Percentiles rank a stretch among this genome's conserved stretches.
Evolutionary conservation across 2,113 vertebrate genomes (phyloP).

Genomic region (Nibea coibor): DNA sequence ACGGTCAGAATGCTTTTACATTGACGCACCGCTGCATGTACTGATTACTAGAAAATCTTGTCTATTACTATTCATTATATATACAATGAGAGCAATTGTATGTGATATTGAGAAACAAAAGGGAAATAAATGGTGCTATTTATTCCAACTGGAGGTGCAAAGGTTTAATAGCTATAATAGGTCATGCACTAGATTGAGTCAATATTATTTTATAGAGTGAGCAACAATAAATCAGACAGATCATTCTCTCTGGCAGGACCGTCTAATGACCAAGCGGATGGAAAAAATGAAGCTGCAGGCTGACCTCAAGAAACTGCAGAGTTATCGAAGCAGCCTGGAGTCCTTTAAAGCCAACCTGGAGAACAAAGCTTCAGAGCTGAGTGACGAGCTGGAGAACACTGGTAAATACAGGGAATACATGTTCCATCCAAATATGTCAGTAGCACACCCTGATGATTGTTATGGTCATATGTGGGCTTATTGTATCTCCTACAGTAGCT

Average conservation of each 20-base stretch:
- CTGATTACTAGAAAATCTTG: neutral
- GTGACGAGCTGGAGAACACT: constrained; percentile 85
- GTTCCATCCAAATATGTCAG: neutral
- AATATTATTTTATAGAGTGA: too few species aligned
- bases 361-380: constrained; percentile 84
- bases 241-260: constrained; percentile 84
- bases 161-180: too few species aligned
- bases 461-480: neutral
- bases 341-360: constrained; percentile 85
- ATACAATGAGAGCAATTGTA: neutral
- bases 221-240: neutral
- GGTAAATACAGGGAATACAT: constrained; percentile 79
- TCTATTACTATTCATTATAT: neutral
- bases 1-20: constrained; percentile 81
- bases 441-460: neutral
- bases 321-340: constrained; percentile 87
- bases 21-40: neutral
- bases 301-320: constrained; percentile 92
- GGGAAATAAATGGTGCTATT: too few species aligned
- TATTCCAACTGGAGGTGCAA: neutral
- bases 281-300: constrained; percentile 89
- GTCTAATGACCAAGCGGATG: constrained; percentile 86
- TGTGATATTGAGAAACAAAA: neutral
- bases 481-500: neutral
- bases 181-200: too few species aligned